Evolutionary conservation across 2,797 vertebrate genomes (phyloP), one percentile per base, ranked within the genome.

Genomic region (Sandelia bainsii): DNA sequence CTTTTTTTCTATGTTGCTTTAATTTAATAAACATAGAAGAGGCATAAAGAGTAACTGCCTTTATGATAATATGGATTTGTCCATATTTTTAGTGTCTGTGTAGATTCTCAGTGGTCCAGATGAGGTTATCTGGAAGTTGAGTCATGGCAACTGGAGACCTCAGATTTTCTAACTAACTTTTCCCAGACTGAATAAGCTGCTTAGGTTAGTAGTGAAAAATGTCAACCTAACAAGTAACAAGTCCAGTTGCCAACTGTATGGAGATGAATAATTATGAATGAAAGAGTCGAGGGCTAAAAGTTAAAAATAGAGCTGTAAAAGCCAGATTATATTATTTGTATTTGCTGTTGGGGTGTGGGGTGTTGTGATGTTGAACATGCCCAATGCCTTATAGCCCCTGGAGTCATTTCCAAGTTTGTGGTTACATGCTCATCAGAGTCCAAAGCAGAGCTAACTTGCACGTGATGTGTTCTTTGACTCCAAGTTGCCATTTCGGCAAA

Each of bases 351-450:
- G 59, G 54, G 22, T 66, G 16, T 44, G 65, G 48, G 42, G 29
- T 16, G 37, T 59, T 16, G 34, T 42, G 62, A 44, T 72, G 73
- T 37, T 68, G 62, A 72, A 70, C 69, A 72, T 68, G 40, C 64
- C 46, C 69, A 73, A 48, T 72, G 75, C 46, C 27, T 84, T 44
- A 19, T 25, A 52, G 75, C 65, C 65, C 60, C 58, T 1, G 12
- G 72, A 77, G 62, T 79, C 4, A 17, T 79, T 65, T 75, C 57
- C 71, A 49, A 46, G 79, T 86, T 77, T 73, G 65, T 4, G 61
- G 81, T 89, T 61, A 79, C 83, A 59, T 42, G 82, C 70, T 85
- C 75, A 84, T 87, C 75, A 54, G 61, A 77, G 73, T 71, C 76
- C 58, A 74, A 82, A 83, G 80, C 75, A 49, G 69, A 22, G 59